Percentiles rank a stretch among this genome's conserved stretches.
Evolutionary conservation across 2,113 vertebrate species (phyloP).

Genomic region (Hyla sarda): DNA sequence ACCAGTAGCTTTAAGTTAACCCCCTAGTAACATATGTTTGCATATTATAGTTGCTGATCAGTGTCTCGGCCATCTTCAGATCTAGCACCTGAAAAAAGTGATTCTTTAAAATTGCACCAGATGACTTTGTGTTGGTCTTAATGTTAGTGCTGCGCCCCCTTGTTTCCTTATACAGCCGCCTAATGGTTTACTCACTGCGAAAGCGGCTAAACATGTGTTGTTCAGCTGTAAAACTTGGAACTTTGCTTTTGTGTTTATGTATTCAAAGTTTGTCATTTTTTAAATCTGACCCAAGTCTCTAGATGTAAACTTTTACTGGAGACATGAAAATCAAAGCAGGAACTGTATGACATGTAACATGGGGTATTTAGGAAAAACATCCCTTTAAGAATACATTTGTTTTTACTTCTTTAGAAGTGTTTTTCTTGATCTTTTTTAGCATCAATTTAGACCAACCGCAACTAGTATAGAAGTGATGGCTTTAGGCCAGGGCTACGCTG

Average conservation of each 20-base stretch:
- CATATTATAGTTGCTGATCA: no score
- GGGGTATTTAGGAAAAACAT: not conserved
- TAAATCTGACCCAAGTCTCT: not conserved
- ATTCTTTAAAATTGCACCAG: not conserved
- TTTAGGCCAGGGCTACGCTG: no score
- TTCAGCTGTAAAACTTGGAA: constrained; percentile 49
- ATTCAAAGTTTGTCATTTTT: not conserved
- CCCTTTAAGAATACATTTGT: not conserved
- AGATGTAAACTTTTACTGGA: not conserved
- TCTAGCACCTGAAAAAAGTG: constrained; percentile 1
- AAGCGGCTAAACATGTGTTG: constrained; percentile 48
- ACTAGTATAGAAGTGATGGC: not conserved
- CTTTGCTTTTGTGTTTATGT: constrained; percentile 36
- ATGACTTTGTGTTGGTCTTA: not conserved
- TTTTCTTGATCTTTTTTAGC: not conserved
- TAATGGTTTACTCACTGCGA: constrained; percentile 22
- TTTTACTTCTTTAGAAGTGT: not conserved
- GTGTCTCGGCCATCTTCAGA: no score
- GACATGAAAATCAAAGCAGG: not conserved
- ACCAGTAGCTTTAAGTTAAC: no score
- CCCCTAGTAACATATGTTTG: no score
- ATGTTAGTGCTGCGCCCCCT: not conserved
- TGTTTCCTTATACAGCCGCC: not conserved
- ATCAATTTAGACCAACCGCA: no score
- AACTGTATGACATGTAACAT: not conserved